Conservation (phyloP, 2,113 vertebrate species). For the Melanostigma gelatinosum region DNA sequence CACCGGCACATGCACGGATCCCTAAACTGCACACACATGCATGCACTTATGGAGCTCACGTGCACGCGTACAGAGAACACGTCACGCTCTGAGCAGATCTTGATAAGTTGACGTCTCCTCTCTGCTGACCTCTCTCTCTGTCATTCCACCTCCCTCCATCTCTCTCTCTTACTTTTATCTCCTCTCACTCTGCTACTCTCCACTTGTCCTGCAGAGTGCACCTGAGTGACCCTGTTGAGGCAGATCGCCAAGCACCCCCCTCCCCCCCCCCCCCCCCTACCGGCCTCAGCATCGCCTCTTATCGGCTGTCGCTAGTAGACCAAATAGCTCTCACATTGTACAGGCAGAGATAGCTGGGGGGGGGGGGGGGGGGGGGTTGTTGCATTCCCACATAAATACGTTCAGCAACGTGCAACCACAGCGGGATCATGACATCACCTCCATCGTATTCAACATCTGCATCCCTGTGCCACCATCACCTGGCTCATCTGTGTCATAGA, state of each 20-base stretch:
- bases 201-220: conserved; percentile 62
- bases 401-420: conserved; percentile 18
- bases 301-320: conserved; percentile 62
- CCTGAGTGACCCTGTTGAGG: conserved; percentile 66
- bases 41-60: too few relatives aligned
- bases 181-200: conserved; percentile 43
- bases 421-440: conserved; percentile 37
- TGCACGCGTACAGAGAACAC: too few relatives aligned
- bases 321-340: conserved; percentile 55
- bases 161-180: conserved; percentile 56
- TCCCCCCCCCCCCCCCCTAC: not conserved
- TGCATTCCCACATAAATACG: conserved; percentile 30
- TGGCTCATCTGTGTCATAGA: conserved; percentile 24
- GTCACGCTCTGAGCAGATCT: too few relatives aligned
- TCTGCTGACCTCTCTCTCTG: not conserved
- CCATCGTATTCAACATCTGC: conserved; percentile 17
- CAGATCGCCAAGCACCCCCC: conserved; percentile 59
- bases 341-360: conserved; percentile 43
- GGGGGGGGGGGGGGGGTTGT: too few relatives aligned
- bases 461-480: conserved; percentile 4
- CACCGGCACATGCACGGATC: conserved; percentile 2
- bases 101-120: too few relatives aligned
- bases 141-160: conserved; percentile 23
- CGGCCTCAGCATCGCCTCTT: conserved; percentile 54
- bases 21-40: conserved; percentile 7